Evolutionary conservation across 2,888 invertebrate genomes (phyloP), one percentile per base, ranked within the genome.

Genomic region (Aphidoletes aphidimyza): DNA sequence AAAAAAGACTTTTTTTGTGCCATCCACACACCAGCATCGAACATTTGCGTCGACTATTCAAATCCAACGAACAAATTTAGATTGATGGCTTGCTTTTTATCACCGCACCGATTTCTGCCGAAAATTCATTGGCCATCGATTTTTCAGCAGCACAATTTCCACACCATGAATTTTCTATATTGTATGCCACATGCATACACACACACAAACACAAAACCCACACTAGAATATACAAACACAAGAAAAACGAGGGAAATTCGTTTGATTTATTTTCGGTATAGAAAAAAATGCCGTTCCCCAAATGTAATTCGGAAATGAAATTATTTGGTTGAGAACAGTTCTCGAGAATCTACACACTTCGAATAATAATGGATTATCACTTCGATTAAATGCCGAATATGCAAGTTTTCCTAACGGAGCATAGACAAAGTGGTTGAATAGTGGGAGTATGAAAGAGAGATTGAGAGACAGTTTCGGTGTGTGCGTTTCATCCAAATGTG

Each of bases 71-170:
- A 81, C 81, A 81, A 81, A 81, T 81, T 81, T 81, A 37, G 81
- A 81, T 81, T 81, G 81, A 81, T 81, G 22, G 81, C 81, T 81
- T 37, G 81, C 37, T 81, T 81, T 81, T 81, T 81, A 81, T 81
- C 81, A 81, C 37, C 19, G n/a, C 37, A 81, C 37, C 37, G 37
- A 22, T 47, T 81, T 37, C n/a, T 37, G n/a, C 37, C 81, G 81
- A 81, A 81, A n/a, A 37, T n/a, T 37, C 37, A 36, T 81, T 11
- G 81, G 37, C 81, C 2, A 37, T 37, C 69, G 69, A 54, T 54
- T 54, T 54, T 54, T 54, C 54, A 54, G 22, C 11, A 39, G 39
- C 39, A 39, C 54, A 54, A n/a, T 54, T 54, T 22, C 22, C 54
- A 39, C 22, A 54, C 22, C 3, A 22, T n/a, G n/a, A n/a, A n/a